Base-by-base conservation (phyloP, 1,140 invertebrate genomes). In the Bombus fervidus region DNA sequence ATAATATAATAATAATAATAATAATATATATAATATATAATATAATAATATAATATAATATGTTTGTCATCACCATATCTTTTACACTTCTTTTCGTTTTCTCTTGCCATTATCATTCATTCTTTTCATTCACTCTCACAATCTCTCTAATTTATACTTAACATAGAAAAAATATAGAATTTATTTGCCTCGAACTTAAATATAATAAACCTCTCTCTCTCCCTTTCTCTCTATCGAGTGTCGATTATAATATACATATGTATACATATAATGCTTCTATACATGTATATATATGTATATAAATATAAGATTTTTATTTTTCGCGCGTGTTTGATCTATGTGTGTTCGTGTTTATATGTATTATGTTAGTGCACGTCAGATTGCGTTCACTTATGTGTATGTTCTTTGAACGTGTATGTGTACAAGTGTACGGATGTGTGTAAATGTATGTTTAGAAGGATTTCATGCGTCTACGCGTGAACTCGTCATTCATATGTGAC, bases 161-260 rank as follows among this genome's bases (percentile, higher is more conserved):
- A 95, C 93, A 94, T 94, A 94, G 94, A 95, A 95, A 95, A 95
- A 94, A 95, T 95, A 95, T 94, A 95, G 92, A 95, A 94, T 94
- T 94, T 91, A 93, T 94, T 94, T 93, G 91, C 91, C 88, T 92
- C 87, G 91, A 94, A 95, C 93, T 94, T 94, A 95, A 94, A 94
- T 92, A 92, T 92, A 94, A 95, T 93, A 93, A 94, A 94, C 90
- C 85, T 93, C 73, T 87, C 68, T 87, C 64, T 66, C 64, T 34
- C 34, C 78, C 73, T 74, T 39, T 84, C 74, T 87, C 69, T 92
- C 85, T 91, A 82, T 89, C 85, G 88, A 92, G 88, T 88, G 86
- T 93, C 87, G 86, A 93, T 92, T 91, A 86, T 86, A 86, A 87
- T 92, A 92, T 87, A 87, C 80, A 83, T 84, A 68, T 57, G 41